Conservation (phyloP, 2,113 vertebrate species). For the Circaetus cinerascens region DNA sequence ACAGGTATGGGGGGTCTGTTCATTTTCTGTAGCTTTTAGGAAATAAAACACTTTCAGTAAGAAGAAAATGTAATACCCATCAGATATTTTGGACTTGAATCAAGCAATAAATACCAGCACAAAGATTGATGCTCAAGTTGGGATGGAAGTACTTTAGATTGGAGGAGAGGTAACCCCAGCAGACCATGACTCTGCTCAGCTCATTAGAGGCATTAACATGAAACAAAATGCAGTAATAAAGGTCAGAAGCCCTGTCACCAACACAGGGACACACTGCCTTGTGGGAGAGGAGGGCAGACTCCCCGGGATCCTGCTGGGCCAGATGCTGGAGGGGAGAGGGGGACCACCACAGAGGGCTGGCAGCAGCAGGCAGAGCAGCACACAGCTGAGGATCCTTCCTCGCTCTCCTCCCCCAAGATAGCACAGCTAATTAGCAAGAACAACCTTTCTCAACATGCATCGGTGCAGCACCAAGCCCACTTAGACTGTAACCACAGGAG, state of each 20-base stretch:
- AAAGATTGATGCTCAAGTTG: neutral
- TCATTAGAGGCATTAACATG: neutral
- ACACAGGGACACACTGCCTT: neutral
- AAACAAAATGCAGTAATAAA: accelerated
- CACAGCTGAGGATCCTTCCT: neutral
- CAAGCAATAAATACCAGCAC: neutral
- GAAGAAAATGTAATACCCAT: neutral
- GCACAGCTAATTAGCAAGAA: neutral
- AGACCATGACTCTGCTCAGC: no score
- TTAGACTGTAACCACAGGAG: neutral
- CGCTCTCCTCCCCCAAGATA: accelerated
- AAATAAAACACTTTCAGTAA: neutral
- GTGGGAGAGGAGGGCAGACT: neutral
- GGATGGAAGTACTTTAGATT: accelerated
- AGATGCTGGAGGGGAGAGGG: no score
- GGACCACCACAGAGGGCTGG: neutral
- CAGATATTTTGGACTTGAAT: neutral
- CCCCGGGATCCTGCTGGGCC: neutral
- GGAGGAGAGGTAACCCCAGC: neutral
- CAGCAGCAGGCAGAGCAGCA: neutral
- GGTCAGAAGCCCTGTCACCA: neutral
- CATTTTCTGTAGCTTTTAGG: neutral
- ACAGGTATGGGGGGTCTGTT: neutral
- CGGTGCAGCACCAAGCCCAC: neutral
- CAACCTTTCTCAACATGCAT: accelerated